Evolutionary conservation across 2,113 vertebrate species (phyloP).

Genomic region (Piprites chloris): DNA sequence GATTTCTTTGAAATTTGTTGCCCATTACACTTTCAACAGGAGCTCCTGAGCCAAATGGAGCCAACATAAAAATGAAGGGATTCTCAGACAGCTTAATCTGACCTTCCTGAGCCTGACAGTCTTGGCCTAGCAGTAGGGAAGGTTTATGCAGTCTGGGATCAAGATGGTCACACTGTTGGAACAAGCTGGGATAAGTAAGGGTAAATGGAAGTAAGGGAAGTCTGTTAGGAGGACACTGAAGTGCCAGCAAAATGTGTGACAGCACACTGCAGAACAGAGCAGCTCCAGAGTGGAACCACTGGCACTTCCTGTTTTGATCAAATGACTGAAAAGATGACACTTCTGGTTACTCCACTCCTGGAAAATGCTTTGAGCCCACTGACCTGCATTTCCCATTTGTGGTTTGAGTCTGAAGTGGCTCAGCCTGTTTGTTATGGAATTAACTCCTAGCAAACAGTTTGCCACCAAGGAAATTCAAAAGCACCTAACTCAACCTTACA

Average conservation of each 20-base stretch:
- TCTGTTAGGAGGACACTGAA: neutral
- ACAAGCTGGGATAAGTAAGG: neutral
- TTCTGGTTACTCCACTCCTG: constrained; percentile 24
- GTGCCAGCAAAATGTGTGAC: neutral
- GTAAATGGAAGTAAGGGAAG: neutral
- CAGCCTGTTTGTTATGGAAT: constrained; percentile 19
- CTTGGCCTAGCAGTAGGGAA: neutral
- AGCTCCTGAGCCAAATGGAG: neutral
- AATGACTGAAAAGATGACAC: neutral
- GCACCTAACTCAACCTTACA: neutral
- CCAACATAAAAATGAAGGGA: neutral
- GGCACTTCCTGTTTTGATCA: constrained; percentile 47
- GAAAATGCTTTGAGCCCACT: constrained; percentile 20
- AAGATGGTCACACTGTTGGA: neutral
- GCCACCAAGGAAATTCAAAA: constrained; percentile 6
- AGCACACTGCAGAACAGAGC: neutral
- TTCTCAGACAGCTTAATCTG: neutral
- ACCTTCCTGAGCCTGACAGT: neutral
- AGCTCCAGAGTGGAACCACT: neutral
- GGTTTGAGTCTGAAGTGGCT: constrained; percentile 15
- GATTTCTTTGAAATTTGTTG: neutral
- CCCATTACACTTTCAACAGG: neutral
- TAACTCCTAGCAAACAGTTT: constrained; percentile 2
- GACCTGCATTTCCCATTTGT: constrained; percentile 44
- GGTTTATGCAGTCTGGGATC: neutral